Conservation (phyloP, 2,113 vertebrate species). For the Corydoras sp. region DNA sequence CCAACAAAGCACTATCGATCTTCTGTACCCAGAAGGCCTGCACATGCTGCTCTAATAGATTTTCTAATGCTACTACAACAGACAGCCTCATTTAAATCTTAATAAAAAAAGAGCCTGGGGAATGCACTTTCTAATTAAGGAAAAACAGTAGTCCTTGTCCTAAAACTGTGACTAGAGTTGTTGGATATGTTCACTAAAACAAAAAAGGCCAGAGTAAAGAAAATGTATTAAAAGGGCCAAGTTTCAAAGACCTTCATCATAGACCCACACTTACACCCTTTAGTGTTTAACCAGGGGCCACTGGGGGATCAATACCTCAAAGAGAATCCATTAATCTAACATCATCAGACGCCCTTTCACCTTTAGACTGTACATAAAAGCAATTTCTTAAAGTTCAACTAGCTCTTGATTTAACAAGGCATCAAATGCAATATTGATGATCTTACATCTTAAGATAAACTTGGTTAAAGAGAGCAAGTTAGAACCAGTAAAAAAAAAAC, state of each 20-base stretch:
- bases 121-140: conserved; percentile 18
- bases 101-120: background rate
- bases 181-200: background rate
- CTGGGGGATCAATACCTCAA: conserved; percentile 29
- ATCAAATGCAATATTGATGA: conserved; percentile 1
- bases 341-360: conserved; percentile 6
- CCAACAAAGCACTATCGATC: conserved; percentile 44
- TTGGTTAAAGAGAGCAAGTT: background rate
- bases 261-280: conserved; percentile 3
- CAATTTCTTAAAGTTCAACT: conserved; percentile 26
- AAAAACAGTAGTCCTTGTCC: background rate
- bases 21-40: conserved; percentile 19
- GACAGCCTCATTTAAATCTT: conserved; percentile 24
- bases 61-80: conserved; percentile 29
- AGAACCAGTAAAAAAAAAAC: too few relatives aligned
- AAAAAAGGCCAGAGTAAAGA: background rate
- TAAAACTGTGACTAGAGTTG: background rate
- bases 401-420: conserved; percentile 7
- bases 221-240: conserved; percentile 25
- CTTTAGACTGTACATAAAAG: conserved; percentile 20
- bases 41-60: conserved; percentile 27
- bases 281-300: conserved; percentile 13
- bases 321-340: conserved; percentile 33
- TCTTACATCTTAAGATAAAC: background rate
- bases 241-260: conserved; percentile 15